A percentile compares a stretch with the other conserved stretches of the same genome.
phyloP scores from a whole-genome alignment of 1,140 invertebrate species.

The Calliopsis andreniformis region DNA sequence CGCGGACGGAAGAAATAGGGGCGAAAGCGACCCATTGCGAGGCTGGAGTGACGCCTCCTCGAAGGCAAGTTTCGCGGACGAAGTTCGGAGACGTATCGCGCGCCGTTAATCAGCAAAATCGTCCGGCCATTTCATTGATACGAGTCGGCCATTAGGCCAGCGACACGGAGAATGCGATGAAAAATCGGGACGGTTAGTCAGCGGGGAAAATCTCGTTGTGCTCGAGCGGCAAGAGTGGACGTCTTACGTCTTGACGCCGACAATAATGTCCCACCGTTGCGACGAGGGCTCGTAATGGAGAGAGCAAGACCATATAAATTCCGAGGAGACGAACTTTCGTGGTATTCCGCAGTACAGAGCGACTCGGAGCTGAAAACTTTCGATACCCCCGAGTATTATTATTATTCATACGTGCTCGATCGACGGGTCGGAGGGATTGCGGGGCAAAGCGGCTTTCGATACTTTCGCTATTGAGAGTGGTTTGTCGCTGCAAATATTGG shows the following conservation, averaged over 20 bases:
- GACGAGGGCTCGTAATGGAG: background rate
- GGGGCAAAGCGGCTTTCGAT: background rate
- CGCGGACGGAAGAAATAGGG: slow-evolving; percentile 20
- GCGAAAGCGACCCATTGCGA: slow-evolving; percentile 5
- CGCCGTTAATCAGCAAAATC: slow-evolving; percentile 36
- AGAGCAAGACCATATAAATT: slow-evolving; percentile 17
- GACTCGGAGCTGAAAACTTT: background rate
- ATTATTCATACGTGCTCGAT: slow-evolving; percentile 1
- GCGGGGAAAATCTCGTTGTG: slow-evolving; percentile 8
- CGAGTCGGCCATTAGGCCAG: background rate
- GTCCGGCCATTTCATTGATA: slow-evolving; percentile 15
- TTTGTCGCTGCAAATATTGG: too few relatives aligned
- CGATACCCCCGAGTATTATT: slow-evolving; percentile 1
- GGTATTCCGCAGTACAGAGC: background rate
- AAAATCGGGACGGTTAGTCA: slow-evolving; percentile 36
- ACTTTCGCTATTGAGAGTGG: background rate
- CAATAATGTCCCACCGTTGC: slow-evolving; percentile 27
- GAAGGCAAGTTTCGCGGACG: background rate
- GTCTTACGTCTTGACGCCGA: slow-evolving; percentile 16
- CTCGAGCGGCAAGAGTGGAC: slow-evolving; percentile 1
- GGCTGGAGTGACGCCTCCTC: background rate
- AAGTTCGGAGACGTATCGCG: slow-evolving; percentile 27
- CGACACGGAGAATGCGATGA: slow-evolving; percentile 23
- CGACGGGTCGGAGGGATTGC: background rate
- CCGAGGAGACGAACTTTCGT: slow-evolving; percentile 19